A percentile compares a stretch with the other conserved stretches of the same genome.
These are phyloP conservation scores for Lasius fuliginosus DNA, from an alignment of 2,888 invertebrate genomes.

Conservation along the genomic window DNA sequence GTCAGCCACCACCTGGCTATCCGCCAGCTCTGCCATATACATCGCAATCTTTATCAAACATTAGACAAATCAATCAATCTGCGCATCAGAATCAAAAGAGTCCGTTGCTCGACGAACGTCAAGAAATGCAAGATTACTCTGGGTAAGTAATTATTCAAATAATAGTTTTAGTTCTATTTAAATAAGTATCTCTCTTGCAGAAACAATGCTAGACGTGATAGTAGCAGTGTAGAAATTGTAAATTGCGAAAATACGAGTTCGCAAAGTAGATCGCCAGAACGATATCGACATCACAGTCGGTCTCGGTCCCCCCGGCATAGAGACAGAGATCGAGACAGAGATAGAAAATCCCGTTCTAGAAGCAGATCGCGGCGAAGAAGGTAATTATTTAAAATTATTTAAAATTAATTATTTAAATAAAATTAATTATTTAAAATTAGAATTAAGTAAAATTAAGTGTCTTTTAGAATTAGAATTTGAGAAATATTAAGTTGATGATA, in stretches of 20 bases:
- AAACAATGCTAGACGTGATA: slow-evolving; percentile 80
- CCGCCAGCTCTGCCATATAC: slow-evolving; percentile 85
- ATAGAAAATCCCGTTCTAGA: slow-evolving; percentile 85
- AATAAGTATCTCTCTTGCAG: slow-evolving; percentile 45
- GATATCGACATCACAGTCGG: slow-evolving; percentile 84
- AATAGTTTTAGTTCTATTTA: not conserved
- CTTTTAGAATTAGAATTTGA: slow-evolving; percentile 1
- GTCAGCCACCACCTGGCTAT: slow-evolving; percentile 88
- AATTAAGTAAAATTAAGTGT: slow-evolving; percentile 21
- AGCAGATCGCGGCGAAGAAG: slow-evolving; percentile 86
- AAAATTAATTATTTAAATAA: slow-evolving; percentile 64
- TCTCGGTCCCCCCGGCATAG: slow-evolving; percentile 84
- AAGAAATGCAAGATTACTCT: slow-evolving; percentile 79
- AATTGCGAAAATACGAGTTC: slow-evolving; percentile 84
- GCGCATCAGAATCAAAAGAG: slow-evolving; percentile 81
- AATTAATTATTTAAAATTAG: slow-evolving; percentile 63
- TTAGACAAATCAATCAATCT: slow-evolving; percentile 79
- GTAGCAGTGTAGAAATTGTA: slow-evolving; percentile 85
- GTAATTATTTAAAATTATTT: slow-evolving; percentile 71
- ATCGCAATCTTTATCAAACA: slow-evolving; percentile 81
- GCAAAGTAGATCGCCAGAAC: slow-evolving; percentile 84
- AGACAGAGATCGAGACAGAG: slow-evolving; percentile 82
- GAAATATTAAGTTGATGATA: not conserved
- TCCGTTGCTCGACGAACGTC: slow-evolving; percentile 83
- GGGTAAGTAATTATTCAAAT: slow-evolving; percentile 67